These are phyloP conservation scores for Neomorphus geoffroyi DNA, from an alignment of 2,797 vertebrate species.

Conservation along the genomic window DNA sequence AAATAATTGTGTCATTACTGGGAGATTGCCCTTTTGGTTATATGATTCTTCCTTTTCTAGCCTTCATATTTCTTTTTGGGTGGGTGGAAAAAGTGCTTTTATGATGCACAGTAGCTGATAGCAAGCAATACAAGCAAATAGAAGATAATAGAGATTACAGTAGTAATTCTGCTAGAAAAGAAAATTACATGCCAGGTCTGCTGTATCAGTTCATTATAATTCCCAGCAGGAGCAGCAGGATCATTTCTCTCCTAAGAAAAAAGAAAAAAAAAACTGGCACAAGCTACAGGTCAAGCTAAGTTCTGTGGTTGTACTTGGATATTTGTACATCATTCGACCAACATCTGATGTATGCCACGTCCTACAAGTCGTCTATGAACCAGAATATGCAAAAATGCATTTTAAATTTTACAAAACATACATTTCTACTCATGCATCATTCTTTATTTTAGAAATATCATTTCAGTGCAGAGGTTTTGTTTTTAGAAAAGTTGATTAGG, in stretches of 20 bases:
- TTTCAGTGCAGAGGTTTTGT: neutral
- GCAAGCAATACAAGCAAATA: neutral
- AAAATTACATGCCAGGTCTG: neutral
- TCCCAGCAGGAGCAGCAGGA: neutral
- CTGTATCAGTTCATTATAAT: neutral
- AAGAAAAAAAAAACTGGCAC: neutral
- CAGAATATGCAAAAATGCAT: neutral
- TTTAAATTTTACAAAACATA: neutral
- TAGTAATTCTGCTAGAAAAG: neutral
- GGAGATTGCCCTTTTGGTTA: neutral
- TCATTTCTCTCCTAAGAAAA: neutral
- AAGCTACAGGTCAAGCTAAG: neutral
- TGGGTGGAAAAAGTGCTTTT: neutral
- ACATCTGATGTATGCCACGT: neutral
- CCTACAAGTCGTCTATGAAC: neutral
- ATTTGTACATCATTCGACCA: neutral
- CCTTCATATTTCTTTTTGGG: neutral
- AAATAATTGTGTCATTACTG: neutral
- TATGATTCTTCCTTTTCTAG: neutral
- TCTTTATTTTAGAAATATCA: constrained; percentile 36
- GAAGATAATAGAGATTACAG: neutral
- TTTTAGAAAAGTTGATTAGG: neutral
- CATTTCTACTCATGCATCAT: neutral
- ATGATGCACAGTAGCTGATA: neutral
- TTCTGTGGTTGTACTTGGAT: neutral